phyloP scores from a whole-genome alignment of 2,113 vertebrate genomes.

The Pedetes capensis region DNA sequence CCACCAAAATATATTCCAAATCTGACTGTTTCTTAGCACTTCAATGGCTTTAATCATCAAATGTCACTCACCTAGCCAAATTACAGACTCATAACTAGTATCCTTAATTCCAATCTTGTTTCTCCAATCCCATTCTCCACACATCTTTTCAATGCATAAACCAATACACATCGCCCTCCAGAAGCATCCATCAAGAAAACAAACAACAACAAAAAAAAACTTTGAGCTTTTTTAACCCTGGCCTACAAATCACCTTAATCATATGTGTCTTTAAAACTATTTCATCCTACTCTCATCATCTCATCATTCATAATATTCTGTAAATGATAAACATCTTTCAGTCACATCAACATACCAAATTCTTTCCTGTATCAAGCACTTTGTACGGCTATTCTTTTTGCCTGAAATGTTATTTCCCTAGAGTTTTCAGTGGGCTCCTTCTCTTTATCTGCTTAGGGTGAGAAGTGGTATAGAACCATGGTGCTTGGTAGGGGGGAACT shows the following conservation, averaged over 20 bases:
- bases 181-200: neutral
- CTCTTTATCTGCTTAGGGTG: too few species aligned
- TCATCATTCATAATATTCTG: neutral
- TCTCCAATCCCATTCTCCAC: neutral
- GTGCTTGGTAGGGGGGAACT: neutral
- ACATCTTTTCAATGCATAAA: neutral
- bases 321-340: neutral
- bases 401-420: neutral
- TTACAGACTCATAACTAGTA: neutral
- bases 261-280: neutral
- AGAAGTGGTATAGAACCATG: neutral
- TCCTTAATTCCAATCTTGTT: neutral
- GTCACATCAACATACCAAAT: neutral
- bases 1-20: neutral
- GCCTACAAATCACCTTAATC: neutral
- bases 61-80: neutral
- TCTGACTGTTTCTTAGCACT: neutral
- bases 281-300: neutral
- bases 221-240: neutral
- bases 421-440: neutral
- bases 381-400: neutral
- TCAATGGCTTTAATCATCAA: neutral
- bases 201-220: too few species aligned
- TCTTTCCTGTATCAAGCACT: neutral
- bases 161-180: neutral